phyloP scores from a whole-genome alignment of 1,140 invertebrate genomes.

The Meteorus sp. region DNA sequence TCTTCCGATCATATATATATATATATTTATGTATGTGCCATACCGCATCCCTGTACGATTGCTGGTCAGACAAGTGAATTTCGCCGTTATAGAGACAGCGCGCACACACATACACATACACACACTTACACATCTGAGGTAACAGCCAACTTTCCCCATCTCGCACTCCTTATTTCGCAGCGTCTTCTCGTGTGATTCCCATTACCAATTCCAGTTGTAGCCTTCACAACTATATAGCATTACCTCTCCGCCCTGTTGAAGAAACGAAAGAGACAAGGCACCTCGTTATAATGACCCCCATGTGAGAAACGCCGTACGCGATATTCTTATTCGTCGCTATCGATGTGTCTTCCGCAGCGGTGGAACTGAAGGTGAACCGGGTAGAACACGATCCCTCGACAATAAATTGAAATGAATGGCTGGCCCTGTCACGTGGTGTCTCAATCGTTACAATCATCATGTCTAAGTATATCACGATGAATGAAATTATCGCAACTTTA shows the following conservation, averaged over 20 bases:
- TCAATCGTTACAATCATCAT: not conserved
- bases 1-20: no score
- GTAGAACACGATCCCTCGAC: slow-evolving; percentile 22
- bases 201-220: slow-evolving; percentile 24
- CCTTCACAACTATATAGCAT: no score
- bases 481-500: not conserved
- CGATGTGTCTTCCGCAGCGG: slow-evolving; percentile 18
- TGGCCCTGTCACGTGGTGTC: not conserved
- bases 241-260: slow-evolving; percentile 16
- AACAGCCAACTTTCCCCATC: slow-evolving; percentile 26
- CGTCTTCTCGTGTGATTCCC: slow-evolving; percentile 20
- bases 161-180: slow-evolving; percentile 18
- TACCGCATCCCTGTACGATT: no score
- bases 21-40: slow-evolving; percentile 26
- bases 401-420: slow-evolving; percentile 19
- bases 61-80: no score
- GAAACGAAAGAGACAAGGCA: slow-evolving; percentile 32
- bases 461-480: not conserved
- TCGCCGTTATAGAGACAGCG: no score
- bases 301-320: slow-evolving; percentile 35
- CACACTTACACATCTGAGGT: no score
- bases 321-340: slow-evolving; percentile 28
- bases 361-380: slow-evolving; percentile 15
- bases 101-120: no score
- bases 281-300: slow-evolving; percentile 48